Percentiles rank a stretch among this genome's conserved stretches.
Conservation (phyloP, 1,140 invertebrate species). For the Pogonomyrmex barbatus region DNA sequence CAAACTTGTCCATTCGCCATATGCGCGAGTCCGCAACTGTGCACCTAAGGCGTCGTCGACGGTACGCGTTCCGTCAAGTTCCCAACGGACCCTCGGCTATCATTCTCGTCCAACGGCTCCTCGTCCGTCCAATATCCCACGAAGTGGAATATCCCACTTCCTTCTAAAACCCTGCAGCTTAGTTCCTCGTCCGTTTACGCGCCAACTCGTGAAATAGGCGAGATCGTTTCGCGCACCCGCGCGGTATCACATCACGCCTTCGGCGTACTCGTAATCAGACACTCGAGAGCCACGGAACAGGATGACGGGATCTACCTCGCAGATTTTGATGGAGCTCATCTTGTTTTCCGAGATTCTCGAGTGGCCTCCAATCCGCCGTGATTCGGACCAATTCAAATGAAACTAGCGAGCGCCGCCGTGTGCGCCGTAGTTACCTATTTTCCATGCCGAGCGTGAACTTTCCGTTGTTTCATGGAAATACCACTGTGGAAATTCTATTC, state of each 20-base stretch:
- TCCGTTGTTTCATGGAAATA: not conserved
- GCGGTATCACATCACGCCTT: conserved; percentile 24
- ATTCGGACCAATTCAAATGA: conserved; percentile 25
- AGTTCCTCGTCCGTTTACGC: not conserved
- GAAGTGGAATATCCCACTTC: conserved; percentile 46
- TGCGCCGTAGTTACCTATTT: not conserved
- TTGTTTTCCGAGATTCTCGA: conserved; percentile 45
- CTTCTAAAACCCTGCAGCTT: not conserved
- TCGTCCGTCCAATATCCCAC: conserved; percentile 44
- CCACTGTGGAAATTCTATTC: not conserved
- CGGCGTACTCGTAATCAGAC: not conserved
- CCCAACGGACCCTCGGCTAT: conserved; percentile 26
- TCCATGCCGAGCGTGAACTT: not conserved
- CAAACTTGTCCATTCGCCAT: conserved; percentile 52
- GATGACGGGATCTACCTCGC: not conserved
- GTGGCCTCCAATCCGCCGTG: not conserved
- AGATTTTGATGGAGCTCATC: conserved; percentile 42
- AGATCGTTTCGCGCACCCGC: conserved; percentile 39
- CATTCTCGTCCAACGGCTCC: conserved; percentile 10
- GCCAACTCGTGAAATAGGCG: conserved; percentile 17
- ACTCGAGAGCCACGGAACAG: not conserved
- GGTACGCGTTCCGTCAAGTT: conserved; percentile 41
- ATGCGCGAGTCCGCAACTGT: conserved; percentile 40
- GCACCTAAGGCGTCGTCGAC: not conserved
- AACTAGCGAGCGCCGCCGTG: conserved; percentile 1